Conservation (phyloP, 2,797 vertebrate species). For the Microctenopoma stevenorrisi region DNA sequence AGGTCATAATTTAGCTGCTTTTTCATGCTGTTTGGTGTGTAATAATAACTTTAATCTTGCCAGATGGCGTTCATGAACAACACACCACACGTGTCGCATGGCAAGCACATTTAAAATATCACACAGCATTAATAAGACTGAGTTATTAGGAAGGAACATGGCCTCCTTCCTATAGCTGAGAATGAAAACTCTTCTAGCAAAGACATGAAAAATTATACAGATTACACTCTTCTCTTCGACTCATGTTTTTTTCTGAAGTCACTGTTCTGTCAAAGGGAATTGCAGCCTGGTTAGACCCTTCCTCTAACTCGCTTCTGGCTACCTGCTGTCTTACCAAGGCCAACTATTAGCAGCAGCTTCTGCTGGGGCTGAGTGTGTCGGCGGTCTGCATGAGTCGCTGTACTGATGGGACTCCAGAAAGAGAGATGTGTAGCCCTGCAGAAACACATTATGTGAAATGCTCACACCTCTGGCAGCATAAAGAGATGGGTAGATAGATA, state of each 20-base stretch:
- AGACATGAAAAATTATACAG: background rate
- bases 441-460: conserved; percentile 42
- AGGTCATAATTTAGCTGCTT: too few species aligned
- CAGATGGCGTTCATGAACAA: too few species aligned
- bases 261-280: conserved; percentile 2
- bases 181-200: background rate
- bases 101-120: too few species aligned
- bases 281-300: background rate
- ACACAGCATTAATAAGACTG: too few species aligned
- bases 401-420: conserved; percentile 12
- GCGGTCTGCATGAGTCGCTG: conserved; percentile 8
- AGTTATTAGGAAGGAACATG: too few species aligned
- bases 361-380: background rate
- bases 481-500: conserved; percentile 29
- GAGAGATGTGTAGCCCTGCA: conserved; percentile 26
- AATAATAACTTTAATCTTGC: too few species aligned
- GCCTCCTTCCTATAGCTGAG: too few species aligned
- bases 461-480: conserved; percentile 27
- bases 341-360: conserved; percentile 6
- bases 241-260: background rate
- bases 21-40: too few species aligned
- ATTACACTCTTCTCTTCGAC: background rate
- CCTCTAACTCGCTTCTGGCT: conserved; percentile 16
- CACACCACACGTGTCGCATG: too few species aligned
- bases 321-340: conserved; percentile 20